These are phyloP conservation scores for Scaptomyza polygonia DNA, from an alignment of 2,888 invertebrate species.

Conservation along the genomic window DNA sequence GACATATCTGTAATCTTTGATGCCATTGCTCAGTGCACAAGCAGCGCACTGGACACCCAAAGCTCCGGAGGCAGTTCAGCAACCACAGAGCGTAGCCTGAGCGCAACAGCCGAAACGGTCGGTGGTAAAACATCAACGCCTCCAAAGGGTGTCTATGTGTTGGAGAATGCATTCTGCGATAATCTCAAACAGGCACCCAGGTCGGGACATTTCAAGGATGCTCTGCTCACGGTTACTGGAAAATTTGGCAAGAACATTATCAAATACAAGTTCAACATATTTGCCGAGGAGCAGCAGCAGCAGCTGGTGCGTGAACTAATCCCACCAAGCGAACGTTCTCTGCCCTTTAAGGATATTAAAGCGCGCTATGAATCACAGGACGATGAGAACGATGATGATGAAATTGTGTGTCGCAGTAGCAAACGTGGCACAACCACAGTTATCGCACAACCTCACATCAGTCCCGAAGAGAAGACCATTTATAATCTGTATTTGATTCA, in stretches of 20 bases:
- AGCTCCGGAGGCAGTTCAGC: constrained; percentile 83
- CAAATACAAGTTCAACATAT: constrained; percentile 84
- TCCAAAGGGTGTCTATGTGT: constrained; percentile 80
- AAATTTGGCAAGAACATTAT: constrained; percentile 84
- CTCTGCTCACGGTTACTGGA: constrained; percentile 83
- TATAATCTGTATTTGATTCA: constrained; percentile 84
- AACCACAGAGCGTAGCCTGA: constrained; percentile 77
- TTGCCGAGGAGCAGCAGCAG: constrained; percentile 83
- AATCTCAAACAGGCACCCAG: constrained; percentile 79
- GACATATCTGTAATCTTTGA: constrained; percentile 84
- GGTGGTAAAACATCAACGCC: constrained; percentile 9
- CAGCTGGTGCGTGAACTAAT: constrained; percentile 82
- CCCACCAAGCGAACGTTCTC: constrained; percentile 81
- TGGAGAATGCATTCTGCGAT: constrained; percentile 84
- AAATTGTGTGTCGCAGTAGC: constrained; percentile 79
- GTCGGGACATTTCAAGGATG: constrained; percentile 83
- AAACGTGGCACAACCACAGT: constrained; percentile 26
- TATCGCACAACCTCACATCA: constrained; percentile 64
- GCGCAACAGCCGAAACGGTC: constrained; percentile 23
- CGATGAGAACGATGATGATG: constrained; percentile 53
- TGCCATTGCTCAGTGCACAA: constrained; percentile 83
- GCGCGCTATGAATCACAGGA: constrained; percentile 78
- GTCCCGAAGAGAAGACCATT: constrained; percentile 84
- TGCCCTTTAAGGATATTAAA: constrained; percentile 83
- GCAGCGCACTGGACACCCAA: constrained; percentile 77